Conservation (phyloP, 2,888 invertebrate species). For the Mimas tiliae region DNA sequence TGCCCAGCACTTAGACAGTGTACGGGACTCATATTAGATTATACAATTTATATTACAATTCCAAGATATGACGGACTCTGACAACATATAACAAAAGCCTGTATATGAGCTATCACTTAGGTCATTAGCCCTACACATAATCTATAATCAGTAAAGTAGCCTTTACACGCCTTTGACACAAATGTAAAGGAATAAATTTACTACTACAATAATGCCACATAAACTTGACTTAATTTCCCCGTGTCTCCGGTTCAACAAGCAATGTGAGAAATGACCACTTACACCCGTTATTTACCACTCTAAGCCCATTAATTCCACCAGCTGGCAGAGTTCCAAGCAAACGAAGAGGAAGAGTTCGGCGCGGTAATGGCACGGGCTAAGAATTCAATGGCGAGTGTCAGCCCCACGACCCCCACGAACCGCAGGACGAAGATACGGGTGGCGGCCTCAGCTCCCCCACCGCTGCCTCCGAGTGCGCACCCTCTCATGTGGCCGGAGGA, state of each 20-base stretch:
- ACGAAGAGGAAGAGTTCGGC: conserved; percentile 72
- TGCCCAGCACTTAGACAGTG: no score
- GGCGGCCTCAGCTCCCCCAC: conserved; percentile 65
- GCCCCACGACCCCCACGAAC: conserved; percentile 24
- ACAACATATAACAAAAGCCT: no score
- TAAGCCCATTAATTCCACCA: conserved; percentile 36
- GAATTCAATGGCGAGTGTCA: conserved; percentile 32
- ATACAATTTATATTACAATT: no score
- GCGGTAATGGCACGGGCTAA: conserved; percentile 44
- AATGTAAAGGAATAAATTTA: neutral
- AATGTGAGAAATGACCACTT: conserved; percentile 5
- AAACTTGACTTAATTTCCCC: neutral
- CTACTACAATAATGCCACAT: neutral
- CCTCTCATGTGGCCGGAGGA: conserved; percentile 70
- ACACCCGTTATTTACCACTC: conserved; percentile 18
- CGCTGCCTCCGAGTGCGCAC: conserved; percentile 59
- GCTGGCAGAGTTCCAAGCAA: conserved; percentile 77
- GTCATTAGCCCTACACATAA: no score
- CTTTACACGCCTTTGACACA: no score
- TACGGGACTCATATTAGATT: no score
- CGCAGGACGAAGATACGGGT: conserved; percentile 53
- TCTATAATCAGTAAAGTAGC: no score
- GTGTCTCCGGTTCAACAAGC: conserved; percentile 1
- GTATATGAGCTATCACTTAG: no score
- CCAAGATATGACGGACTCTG: no score